Percentiles rank a stretch among this genome's conserved stretches.
Evolutionary conservation across 2,797 vertebrate genomes (phyloP).

Genomic region (Lepidocolaptes lacrymiger): DNA sequence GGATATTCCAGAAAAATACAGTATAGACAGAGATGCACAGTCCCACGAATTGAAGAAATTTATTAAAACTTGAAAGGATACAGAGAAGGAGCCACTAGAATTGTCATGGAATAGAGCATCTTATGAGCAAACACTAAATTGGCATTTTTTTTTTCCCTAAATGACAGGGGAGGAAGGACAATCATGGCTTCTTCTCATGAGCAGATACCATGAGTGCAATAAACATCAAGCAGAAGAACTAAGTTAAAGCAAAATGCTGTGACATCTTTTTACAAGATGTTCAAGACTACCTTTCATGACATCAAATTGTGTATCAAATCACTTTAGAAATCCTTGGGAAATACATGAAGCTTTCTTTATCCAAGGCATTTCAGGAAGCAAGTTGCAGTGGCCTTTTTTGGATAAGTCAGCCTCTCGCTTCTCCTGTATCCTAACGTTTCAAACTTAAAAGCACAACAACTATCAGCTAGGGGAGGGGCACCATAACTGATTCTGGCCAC

Average conservation of each 20-base stretch:
- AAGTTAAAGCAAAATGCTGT: neutral
- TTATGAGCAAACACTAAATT: neutral
- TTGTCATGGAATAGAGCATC: neutral
- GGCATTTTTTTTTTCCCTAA: neutral
- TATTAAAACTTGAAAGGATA: neutral
- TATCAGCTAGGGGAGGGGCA: neutral
- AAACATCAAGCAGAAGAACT: neutral
- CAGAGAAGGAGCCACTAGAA: neutral
- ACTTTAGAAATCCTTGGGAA: neutral
- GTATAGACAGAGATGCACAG: neutral
- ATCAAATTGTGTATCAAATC: neutral
- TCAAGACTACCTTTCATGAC: neutral
- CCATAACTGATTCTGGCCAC: neutral
- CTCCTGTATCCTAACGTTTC: neutral
- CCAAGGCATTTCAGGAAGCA: neutral
- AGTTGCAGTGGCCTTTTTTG: neutral
- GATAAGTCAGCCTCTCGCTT: neutral
- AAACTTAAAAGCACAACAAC: neutral
- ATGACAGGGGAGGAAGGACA: neutral
- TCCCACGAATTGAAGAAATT: neutral
- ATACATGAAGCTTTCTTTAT: neutral
- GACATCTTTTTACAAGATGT: neutral
- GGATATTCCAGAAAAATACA: neutral
- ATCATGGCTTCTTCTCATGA: neutral
- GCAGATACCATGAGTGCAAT: rapidly evolving